A percentile compares a stretch with the other conserved stretches of the same genome.
phyloP scores from a whole-genome alignment of 2,888 invertebrate genomes.

The Meliscaeva auricollis region DNA sequence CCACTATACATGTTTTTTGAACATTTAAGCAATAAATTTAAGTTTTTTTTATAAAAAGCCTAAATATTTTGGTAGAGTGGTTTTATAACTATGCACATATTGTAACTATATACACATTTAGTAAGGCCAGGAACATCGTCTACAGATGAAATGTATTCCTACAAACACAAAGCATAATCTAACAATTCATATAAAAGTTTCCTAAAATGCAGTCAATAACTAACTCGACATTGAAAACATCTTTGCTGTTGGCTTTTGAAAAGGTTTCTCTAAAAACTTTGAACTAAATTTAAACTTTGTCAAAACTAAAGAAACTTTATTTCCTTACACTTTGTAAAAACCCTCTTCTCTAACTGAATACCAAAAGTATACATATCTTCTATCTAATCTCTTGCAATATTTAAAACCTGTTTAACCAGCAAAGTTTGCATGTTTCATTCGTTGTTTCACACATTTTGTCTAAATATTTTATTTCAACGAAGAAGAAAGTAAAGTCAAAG shows the following conservation, averaged over 20 bases:
- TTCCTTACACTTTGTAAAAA: not conserved
- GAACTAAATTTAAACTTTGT: not conserved
- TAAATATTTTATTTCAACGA: slow-evolving; percentile 41
- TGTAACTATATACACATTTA: too few species aligned
- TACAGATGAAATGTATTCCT: too few species aligned
- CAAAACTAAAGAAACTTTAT: not conserved
- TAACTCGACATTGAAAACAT: not conserved
- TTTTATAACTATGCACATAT: too few species aligned
- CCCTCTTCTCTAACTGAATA: not conserved
- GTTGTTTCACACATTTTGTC: slow-evolving; percentile 48
- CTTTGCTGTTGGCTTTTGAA: not conserved
- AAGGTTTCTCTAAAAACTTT: too few species aligned
- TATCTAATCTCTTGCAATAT: slow-evolving; percentile 18
- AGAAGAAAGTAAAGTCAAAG: not conserved
- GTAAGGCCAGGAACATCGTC: too few species aligned
- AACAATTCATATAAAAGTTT: too few species aligned
- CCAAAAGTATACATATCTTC: not conserved
- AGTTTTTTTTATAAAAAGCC: too few species aligned
- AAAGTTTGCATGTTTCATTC: slow-evolving; percentile 45
- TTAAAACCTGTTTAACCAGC: slow-evolving; percentile 43
- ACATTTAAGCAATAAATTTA: too few species aligned
- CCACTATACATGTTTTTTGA: too few species aligned
- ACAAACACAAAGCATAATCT: too few species aligned
- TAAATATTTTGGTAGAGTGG: too few species aligned
- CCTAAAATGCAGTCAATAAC: too few species aligned